A percentile compares a stretch with the other conserved stretches of the same genome.
Evolutionary conservation across 2,888 invertebrate species (phyloP).

Genomic region (Ophraella communa): DNA sequence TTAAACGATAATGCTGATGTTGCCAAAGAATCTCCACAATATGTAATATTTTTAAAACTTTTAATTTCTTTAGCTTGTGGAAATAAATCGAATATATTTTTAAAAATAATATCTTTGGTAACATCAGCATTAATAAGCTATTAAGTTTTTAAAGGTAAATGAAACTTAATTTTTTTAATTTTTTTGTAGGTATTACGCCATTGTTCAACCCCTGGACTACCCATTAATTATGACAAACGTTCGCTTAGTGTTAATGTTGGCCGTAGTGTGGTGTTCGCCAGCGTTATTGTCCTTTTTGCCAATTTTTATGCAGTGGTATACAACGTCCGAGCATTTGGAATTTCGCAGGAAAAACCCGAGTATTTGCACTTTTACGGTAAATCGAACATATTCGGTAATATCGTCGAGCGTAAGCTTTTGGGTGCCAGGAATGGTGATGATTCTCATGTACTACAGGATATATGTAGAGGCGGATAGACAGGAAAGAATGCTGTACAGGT

Average conservation of each 20-base stretch:
- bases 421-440: constrained; percentile 93
- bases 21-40: too few species aligned
- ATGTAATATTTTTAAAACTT: too few species aligned
- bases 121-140: too few species aligned
- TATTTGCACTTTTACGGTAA: constrained; percentile 84
- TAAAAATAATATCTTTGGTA: too few species aligned
- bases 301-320: constrained; percentile 95
- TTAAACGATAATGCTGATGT: too few species aligned
- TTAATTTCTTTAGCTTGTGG: too few species aligned
- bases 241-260: constrained; percentile 79
- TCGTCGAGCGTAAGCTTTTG: constrained; percentile 92
- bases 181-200: constrained; percentile 76
- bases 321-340: constrained; percentile 79
- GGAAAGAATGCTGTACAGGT: constrained; percentile 85
- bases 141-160: too few species aligned
- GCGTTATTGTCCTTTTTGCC: constrained; percentile 92
- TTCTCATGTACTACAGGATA: constrained; percentile 90
- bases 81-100: too few species aligned
- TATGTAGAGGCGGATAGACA: constrained; percentile 85
- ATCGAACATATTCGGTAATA: constrained; percentile 84
- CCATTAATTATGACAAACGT: constrained; percentile 90
- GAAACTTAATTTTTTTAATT: too few species aligned
- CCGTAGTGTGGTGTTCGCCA: constrained; percentile 91
- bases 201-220: constrained; percentile 92
- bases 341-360: constrained; percentile 73